Evolutionary conservation across 2,797 vertebrate genomes (phyloP), one percentile per base, ranked within the genome.

Genomic region (Oophaga sylvatica): DNA sequence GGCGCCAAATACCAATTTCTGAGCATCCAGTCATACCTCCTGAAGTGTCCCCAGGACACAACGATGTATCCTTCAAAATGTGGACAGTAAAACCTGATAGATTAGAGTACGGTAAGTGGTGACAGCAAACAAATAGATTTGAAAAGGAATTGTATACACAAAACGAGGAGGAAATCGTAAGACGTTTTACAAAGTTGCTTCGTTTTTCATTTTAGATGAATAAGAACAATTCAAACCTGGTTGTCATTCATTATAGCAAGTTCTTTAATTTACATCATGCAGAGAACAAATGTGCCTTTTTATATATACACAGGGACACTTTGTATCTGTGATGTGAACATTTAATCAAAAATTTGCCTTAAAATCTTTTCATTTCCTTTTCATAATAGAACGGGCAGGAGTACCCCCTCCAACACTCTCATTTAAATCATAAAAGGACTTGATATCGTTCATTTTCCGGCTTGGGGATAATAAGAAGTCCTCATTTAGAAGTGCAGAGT

Each of bases 401-500:
- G 31, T 71, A 2, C 68, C 68, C 31, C 70, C n/a, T 67, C n/a
- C 31, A 31, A 11, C 68, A 29, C 56, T 45, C 26, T 60, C 13
- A 76, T 65, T 65, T 67, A 15, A 73, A 65, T 84, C n/a, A 63
- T 17, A 65, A 85, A 63, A 84, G 60, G 41, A 83, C 16, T 53
- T 65, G n/a, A 26, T 53, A 35, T 84, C 15, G 62, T 26, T 60
- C 15, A 22, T 62, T 57, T 62, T 35, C 3, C 53, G n/a, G 29
- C 16, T 60, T 26, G 56, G 13, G 35, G 16, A 84, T 75, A 84
- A 84, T 75, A 62, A 75, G 67, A 26, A 16, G 11, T 10, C 5
- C 73, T 19, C 11, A 26, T 63, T 75, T 16, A 75, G 59, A 60
- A 80, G 26, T 20, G 16, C 56, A 9, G 57, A 78, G 41, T n/a